Evolutionary conservation across 2,113 vertebrate species (phyloP).

Genomic region (Formicarius rufipectus): DNA sequence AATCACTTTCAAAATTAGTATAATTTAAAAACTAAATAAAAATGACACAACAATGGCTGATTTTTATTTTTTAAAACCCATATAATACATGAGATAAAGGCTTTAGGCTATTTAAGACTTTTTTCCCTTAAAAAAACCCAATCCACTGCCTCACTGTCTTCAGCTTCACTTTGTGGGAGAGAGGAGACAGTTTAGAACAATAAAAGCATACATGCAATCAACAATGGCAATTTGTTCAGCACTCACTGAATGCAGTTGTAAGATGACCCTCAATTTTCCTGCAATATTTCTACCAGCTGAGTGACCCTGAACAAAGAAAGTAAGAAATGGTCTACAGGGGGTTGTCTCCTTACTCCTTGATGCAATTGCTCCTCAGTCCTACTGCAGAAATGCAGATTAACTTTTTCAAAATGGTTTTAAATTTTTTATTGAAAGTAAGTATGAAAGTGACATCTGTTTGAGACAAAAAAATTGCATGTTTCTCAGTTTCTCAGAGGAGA

Average conservation of each 20-base stretch:
- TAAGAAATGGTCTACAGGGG: background rate
- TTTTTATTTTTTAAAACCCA: background rate
- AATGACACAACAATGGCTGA: background rate
- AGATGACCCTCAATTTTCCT: background rate
- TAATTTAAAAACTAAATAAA: background rate
- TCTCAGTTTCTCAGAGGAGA: background rate
- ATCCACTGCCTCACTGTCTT: background rate
- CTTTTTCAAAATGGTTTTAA: background rate
- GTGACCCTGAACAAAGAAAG: background rate
- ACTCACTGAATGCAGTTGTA: background rate
- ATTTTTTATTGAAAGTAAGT: background rate
- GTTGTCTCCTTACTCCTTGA: background rate
- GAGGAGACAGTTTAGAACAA: background rate
- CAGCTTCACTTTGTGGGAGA: background rate
- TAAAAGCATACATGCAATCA: background rate
- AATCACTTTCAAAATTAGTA: background rate
- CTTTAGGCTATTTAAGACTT: background rate
- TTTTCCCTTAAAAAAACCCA: background rate
- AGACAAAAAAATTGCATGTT: background rate
- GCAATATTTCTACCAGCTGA: background rate
- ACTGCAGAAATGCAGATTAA: background rate
- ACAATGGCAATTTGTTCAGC: background rate
- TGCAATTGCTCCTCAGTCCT: background rate
- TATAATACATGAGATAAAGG: fast-evolving
- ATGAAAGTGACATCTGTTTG: fast-evolving